Evolutionary conservation across 2,888 invertebrate genomes (phyloP), one percentile per base, ranked within the genome.

Genomic region (Plagodis pulveraria): DNA sequence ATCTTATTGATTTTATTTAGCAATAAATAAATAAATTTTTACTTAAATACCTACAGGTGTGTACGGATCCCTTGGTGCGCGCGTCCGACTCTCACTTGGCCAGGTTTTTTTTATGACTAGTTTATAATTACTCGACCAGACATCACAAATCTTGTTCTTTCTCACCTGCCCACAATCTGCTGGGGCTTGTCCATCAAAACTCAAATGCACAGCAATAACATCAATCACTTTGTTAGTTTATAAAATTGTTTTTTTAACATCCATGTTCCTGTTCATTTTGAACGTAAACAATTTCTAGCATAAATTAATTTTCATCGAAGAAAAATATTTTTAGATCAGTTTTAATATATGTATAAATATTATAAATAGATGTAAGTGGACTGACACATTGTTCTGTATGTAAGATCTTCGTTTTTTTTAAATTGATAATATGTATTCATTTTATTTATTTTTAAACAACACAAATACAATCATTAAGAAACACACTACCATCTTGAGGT

Each of bases 141-240:
- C 47, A 33, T 12, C 32, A 36, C 22, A 44, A 45, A 32, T 45
- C 38, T 46, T 45, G 22, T 33, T 43, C 9, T 41, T 22, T 46
- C 38, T 9, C 51, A 60, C 60, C 51, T 58, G 61, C 41, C 48
- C 36, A 40, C 35, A 36, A 46, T 59, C 49, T 60, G 56, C 48
- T 58, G 42, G 11, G 40, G 49, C 57, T 55, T 47, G 62, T 62
- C 56, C 48, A 56, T 62, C 59, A 60, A 45, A 57, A 46, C 47
- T 58, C 55, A 57, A 59, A 56, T 50, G 22, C 40, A 49, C 36
- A 52, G 45, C 57, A 62, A 58, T 58, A 60, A 65, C 59, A 60
- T 65, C 55, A 59, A 65, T 65, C 61, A 58, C 33, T 63, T 55
- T 52, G 58, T 56, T 48, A 32, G 60, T 65, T 65, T 62, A 56